Percentiles rank a stretch among this genome's conserved stretches.
Evolutionary conservation across 1,140 invertebrate genomes (phyloP).

Genomic region (Aleiodes sp.): DNA sequence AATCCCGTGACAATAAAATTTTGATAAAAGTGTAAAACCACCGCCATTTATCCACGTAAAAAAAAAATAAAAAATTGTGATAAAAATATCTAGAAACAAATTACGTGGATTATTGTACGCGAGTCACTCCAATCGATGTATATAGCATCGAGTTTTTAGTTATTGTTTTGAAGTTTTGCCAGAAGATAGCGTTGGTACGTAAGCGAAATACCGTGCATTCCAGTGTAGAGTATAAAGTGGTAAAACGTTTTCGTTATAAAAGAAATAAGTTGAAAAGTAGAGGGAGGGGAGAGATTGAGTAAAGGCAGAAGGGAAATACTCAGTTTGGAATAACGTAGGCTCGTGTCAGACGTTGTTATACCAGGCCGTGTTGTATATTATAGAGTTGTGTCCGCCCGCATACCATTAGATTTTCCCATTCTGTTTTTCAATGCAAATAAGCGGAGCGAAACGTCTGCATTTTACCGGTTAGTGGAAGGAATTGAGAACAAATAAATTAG

Average conservation of each 20-base stretch:
- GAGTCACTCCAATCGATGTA: too few species aligned
- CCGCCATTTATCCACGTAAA: too few species aligned
- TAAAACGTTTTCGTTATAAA: conserved; percentile 19
- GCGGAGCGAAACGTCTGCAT: conserved; percentile 24
- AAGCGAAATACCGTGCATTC: conserved; percentile 57
- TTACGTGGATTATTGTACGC: too few species aligned
- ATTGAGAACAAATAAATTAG: neutral
- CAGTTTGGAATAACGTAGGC: conserved; percentile 43
- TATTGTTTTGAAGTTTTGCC: conserved; percentile 55
- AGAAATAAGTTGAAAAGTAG: neutral
- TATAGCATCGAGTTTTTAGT: too few species aligned
- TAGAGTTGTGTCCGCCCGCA: conserved; percentile 57
- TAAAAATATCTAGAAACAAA: too few species aligned
- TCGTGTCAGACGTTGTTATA: conserved; percentile 54
- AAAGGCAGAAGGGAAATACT: conserved; percentile 28
- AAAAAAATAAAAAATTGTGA: too few species aligned
- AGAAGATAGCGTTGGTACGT: conserved; percentile 43
- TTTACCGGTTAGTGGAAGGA: conserved; percentile 18
- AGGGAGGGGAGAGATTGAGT: conserved; percentile 20
- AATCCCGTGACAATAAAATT: too few species aligned
- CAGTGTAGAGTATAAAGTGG: conserved; percentile 50
- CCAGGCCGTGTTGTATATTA: conserved; percentile 46
- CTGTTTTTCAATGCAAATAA: conserved; percentile 57
- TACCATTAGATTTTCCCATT: conserved; percentile 54
- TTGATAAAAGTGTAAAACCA: too few species aligned